Conservation (phyloP, 2,888 invertebrate genomes). For the Adelphocoris suturalis region DNA sequence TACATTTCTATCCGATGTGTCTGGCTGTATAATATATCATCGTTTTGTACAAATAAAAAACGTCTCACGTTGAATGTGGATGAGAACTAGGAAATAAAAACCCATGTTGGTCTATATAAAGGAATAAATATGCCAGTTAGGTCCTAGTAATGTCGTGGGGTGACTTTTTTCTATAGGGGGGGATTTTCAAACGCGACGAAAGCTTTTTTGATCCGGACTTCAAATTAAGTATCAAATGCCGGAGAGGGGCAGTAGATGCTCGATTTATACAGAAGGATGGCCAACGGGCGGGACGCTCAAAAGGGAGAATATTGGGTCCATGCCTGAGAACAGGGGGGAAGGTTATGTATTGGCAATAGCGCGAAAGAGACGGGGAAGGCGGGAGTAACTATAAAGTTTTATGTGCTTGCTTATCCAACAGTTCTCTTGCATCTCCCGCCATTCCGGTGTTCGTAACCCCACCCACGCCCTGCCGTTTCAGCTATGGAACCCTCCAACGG, state of each 20-base stretch:
- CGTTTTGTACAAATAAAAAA: no score
- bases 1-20: no score
- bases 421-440: conserved; percentile 55
- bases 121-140: conserved; percentile 7
- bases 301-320: conserved; percentile 63
- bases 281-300: conserved; percentile 37
- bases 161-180: not conserved
- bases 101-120: no score
- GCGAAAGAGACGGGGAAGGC: conserved; percentile 57
- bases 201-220: conserved; percentile 59
- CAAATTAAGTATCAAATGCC: conserved; percentile 55
- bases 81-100: no score
- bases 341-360: conserved; percentile 65
- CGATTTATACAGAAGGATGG: conserved; percentile 63
- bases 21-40: no score
- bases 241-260: conserved; percentile 48
- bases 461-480: conserved; percentile 44
- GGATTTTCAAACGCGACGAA: conserved; percentile 33
- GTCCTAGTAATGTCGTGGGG: not conserved
- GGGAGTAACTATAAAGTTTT: conserved; percentile 75
- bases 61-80: no score
- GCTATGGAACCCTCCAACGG: conserved; percentile 19
- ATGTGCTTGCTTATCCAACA: conserved; percentile 76
- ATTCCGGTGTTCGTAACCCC: conserved; percentile 4
- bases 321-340: conserved; percentile 20